A percentile compares a stretch with the other conserved stretches of the same genome.
Conservation (phyloP, 2,113 vertebrate species). For the Cepphus grylle region DNA sequence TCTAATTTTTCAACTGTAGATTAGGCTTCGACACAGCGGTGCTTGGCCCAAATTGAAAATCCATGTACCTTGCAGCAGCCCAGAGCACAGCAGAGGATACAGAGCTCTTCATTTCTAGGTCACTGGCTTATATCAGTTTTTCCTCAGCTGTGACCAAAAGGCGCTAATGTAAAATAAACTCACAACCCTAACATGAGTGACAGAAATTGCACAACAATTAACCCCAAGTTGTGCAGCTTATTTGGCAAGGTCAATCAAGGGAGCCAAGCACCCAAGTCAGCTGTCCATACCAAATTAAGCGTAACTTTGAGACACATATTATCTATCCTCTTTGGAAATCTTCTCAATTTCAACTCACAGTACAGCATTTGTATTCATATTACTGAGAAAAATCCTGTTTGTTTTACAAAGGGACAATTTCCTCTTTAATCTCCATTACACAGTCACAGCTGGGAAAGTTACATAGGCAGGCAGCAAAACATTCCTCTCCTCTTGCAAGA, state of each 20-base stretch:
- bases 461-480: neutral
- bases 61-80: neutral
- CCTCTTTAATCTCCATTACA: neutral
- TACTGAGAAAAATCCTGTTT: neutral
- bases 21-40: neutral
- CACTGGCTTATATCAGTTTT: neutral
- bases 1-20: neutral
- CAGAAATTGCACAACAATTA: neutral
- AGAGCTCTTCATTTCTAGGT: constrained; percentile 2
- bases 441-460: neutral
- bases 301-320: neutral
- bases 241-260: neutral
- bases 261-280: neutral
- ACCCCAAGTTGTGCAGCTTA: neutral
- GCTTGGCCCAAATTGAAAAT: constrained; percentile 8
- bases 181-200: fast-evolving
- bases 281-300: neutral
- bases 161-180: neutral
- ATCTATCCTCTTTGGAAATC: neutral
- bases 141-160: neutral
- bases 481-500: neutral
- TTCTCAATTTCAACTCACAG: neutral
- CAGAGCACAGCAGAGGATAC: neutral
- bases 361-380: neutral
- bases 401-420: neutral